A percentile compares a stretch with the other conserved stretches of the same genome.
phyloP scores from a whole-genome alignment of 2,888 invertebrate genomes.

The Trachelus iudaicus region DNA sequence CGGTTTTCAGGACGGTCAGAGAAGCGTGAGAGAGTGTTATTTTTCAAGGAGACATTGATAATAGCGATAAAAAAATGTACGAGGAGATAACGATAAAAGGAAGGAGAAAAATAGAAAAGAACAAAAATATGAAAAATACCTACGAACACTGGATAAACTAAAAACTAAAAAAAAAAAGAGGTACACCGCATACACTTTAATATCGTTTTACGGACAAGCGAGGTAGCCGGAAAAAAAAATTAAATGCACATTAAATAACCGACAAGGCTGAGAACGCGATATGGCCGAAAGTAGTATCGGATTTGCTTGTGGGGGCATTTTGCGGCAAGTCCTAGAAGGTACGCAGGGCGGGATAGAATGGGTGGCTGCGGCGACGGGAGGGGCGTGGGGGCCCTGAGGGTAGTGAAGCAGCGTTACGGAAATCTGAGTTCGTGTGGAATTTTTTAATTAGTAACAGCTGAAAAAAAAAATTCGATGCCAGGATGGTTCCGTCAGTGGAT shows the following conservation, averaged over 20 bases:
- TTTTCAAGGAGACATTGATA: conserved; percentile 4
- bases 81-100: neutral
- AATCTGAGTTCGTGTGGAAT: conserved; percentile 57
- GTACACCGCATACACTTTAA: neutral
- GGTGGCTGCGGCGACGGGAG: neutral
- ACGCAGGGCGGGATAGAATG: neutral
- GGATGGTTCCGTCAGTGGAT: conserved; percentile 7
- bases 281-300: conserved; percentile 27
- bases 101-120: neutral
- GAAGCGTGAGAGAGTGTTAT: conserved; percentile 16
- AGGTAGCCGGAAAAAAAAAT: neutral
- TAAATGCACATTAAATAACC: neutral
- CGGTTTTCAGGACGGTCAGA: conserved; percentile 13
- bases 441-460: conserved; percentile 57
- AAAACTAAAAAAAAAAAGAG: neutral
- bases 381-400: neutral
- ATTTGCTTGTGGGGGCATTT: conserved; percentile 34
- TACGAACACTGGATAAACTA: neutral
- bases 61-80: conserved; percentile 5
- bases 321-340: conserved; percentile 16
- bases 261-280: neutral
- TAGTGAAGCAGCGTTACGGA: conserved; percentile 18
- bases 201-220: neutral
- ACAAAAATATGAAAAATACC: neutral
- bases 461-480: conserved; percentile 46